A percentile compares a stretch with the other conserved stretches of the same genome.
These are phyloP conservation scores for Trilocha varians DNA, from an alignment of 2,888 invertebrate species.

Conservation along the genomic window DNA sequence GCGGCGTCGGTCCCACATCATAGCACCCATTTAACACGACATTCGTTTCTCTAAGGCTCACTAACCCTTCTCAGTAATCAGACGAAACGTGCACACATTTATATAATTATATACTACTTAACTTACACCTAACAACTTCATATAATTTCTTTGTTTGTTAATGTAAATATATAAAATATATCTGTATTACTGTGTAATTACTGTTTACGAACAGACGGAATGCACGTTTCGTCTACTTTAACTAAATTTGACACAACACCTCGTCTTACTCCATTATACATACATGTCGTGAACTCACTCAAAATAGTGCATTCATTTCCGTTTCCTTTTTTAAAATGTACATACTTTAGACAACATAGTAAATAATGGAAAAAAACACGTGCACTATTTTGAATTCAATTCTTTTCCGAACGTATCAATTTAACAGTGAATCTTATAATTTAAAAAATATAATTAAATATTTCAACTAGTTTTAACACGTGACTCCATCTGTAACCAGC, in stretches of 20 bases:
- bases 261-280: neutral
- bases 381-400: neutral
- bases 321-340: neutral
- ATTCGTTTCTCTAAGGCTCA: conserved; percentile 34
- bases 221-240: conserved; percentile 11
- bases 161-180: conserved; percentile 10
- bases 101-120: conserved; percentile 10
- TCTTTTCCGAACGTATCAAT: neutral
- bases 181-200: neutral
- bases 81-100: conserved; percentile 27
- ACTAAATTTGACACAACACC: conserved; percentile 2
- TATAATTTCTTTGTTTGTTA: conserved; percentile 29
- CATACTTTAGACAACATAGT: neutral
- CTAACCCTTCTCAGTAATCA: conserved; percentile 34
- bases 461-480: neutral
- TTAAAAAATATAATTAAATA: neutral
- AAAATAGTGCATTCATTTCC: neutral
- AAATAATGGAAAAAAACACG: neutral
- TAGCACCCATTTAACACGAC: conserved; percentile 51
- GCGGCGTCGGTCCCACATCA: conserved; percentile 41
- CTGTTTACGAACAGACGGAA: conserved; percentile 2
- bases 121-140: conserved; percentile 41
- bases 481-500: neutral
- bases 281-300: neutral
- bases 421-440: neutral